Percentiles rank a stretch among this genome's conserved stretches.
Conservation (phyloP, 2,797 vertebrate species). For the Micromesistius poutassou region DNA sequence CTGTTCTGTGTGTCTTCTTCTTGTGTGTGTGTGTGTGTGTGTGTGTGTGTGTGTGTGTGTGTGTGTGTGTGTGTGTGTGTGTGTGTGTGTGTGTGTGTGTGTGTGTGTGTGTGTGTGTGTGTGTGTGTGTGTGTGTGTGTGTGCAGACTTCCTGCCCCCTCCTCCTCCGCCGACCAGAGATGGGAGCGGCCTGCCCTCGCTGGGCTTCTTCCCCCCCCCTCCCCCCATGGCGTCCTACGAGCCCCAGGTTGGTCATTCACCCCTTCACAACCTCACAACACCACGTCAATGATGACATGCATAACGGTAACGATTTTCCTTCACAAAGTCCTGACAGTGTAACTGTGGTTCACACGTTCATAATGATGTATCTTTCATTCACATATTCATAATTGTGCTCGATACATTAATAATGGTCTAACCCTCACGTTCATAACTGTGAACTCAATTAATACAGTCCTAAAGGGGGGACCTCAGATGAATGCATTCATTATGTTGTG, state of each 20-base stretch:
- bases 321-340: too few species aligned
- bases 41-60: too few species aligned
- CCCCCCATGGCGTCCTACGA: slow-evolving; percentile 75
- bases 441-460: too few species aligned
- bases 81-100: slow-evolving; percentile 34
- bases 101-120: slow-evolving; percentile 16
- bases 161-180: slow-evolving; percentile 85
- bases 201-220: slow-evolving; percentile 77
- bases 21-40: neutral
- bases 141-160: slow-evolving; percentile 83
- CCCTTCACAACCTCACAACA: neutral
- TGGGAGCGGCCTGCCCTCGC: slow-evolving; percentile 62
- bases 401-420: too few species aligned
- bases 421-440: too few species aligned
- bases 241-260: slow-evolving; percentile 67
- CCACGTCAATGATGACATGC: neutral
- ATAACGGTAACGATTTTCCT: neutral
- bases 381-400: too few species aligned
- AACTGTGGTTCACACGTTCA: too few species aligned
- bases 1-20: neutral
- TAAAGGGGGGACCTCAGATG: too few species aligned
- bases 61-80: slow-evolving; percentile 8
- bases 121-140: slow-evolving; percentile 33
- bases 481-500: too few species aligned
- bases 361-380: too few species aligned